A percentile compares a stretch with the other conserved stretches of the same genome.
Conservation (phyloP, 1,140 invertebrate genomes). For the Bombus consobrinus region DNA sequence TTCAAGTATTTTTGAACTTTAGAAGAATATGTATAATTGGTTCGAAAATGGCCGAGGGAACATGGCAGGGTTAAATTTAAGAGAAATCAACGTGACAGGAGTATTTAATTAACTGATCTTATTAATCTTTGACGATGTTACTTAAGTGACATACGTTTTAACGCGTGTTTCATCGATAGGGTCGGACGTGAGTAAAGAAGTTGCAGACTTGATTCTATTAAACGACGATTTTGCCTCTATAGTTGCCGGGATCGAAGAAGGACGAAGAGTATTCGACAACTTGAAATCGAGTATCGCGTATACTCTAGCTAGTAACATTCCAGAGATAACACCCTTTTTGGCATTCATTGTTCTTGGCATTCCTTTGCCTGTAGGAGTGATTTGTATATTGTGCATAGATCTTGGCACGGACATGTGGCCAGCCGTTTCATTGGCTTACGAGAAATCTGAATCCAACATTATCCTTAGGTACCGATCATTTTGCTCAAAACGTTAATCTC, state of each 20-base stretch:
- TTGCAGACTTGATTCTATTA: conserved; percentile 99
- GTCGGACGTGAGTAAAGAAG: conserved; percentile 99
- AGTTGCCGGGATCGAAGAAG: conserved; percentile 99
- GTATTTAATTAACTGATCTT: no score
- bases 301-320: conserved; percentile 99
- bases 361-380: conserved; percentile 98
- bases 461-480: conserved; percentile 87
- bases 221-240: conserved; percentile 99
- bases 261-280: conserved; percentile 99
- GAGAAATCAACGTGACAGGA: no score
- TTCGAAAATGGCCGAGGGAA: no score
- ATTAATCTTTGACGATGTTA: neutral
- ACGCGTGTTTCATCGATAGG: conserved; percentile 75
- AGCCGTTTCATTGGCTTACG: conserved; percentile 99
- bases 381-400: conserved; percentile 99
- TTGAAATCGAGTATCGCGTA: conserved; percentile 99
- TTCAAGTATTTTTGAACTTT: no score
- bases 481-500: neutral
- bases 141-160: neutral
- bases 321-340: conserved; percentile 99
- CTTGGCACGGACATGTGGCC: conserved; percentile 99
- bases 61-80: no score
- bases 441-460: conserved; percentile 98
- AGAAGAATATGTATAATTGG: no score
- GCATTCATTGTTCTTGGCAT: conserved; percentile 98